These are phyloP conservation scores for Stenchaetothrips biformis DNA, from an alignment of 2,888 invertebrate genomes.

Conservation along the genomic window DNA sequence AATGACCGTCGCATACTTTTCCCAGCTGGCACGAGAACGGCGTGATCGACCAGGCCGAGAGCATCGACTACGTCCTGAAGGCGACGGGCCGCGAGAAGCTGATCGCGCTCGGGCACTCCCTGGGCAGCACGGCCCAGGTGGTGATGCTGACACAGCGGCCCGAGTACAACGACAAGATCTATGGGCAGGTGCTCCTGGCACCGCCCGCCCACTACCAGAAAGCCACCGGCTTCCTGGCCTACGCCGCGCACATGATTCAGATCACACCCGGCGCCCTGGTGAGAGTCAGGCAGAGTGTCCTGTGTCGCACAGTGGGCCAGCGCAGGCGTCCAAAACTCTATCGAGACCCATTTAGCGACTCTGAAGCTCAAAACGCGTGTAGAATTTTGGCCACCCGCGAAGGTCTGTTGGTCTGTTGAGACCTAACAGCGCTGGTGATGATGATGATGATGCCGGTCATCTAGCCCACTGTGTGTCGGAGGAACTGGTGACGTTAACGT, in stretches of 20 bases:
- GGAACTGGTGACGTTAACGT: too few species aligned
- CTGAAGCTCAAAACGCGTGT: too few species aligned
- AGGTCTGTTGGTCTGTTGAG: too few species aligned
- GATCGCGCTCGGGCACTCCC: slow-evolving; percentile 11
- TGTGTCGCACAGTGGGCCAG: too few species aligned
- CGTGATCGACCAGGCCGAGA: neutral
- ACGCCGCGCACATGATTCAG: neutral
- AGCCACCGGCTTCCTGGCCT: neutral
- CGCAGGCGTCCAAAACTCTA: too few species aligned
- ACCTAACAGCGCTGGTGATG: too few species aligned
- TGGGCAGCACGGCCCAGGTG: neutral
- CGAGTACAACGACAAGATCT: slow-evolving; percentile 10
- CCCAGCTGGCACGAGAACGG: slow-evolving; percentile 22
- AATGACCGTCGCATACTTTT: too few species aligned
- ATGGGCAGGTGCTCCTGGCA: neutral
- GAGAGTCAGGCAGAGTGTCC: too few species aligned
- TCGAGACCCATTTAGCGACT: too few species aligned
- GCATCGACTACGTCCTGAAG: slow-evolving; percentile 18
- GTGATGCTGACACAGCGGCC: neutral
- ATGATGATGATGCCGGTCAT: too few species aligned
- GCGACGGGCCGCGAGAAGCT: neutral
- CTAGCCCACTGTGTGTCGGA: too few species aligned
- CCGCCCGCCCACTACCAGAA: neutral
- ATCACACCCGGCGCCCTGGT: neutral
- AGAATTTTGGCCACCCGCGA: too few species aligned